Percentiles rank a stretch among this genome's conserved stretches.
phyloP scores from a whole-genome alignment of 2,888 invertebrate genomes.

The Melitaea athalia region DNA sequence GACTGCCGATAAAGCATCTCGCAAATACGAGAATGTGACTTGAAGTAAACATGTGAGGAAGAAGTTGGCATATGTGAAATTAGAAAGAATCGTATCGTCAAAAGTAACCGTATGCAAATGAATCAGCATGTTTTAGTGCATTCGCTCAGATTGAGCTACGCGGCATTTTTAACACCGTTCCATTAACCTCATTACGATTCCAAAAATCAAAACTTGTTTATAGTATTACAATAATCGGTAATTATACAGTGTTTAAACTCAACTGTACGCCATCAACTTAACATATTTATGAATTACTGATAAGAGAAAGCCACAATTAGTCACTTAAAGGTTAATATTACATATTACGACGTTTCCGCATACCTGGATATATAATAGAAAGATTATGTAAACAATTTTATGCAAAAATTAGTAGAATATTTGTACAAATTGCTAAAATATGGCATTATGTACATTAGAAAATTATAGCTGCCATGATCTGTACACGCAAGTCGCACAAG shows the following conservation, averaged over 20 bases:
- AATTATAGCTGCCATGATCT: constrained; percentile 81
- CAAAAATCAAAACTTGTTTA: constrained; percentile 40
- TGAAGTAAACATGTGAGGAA: constrained; percentile 35
- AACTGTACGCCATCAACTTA: constrained; percentile 48
- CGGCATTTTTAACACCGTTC: constrained; percentile 76
- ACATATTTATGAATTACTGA: constrained; percentile 62
- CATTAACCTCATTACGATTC: constrained; percentile 73
- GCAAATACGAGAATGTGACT: constrained; percentile 33
- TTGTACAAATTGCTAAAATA: constrained; percentile 45
- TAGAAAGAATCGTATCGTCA: constrained; percentile 43
- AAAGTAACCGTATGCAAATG: constrained; percentile 74
- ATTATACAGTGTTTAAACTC: constrained; percentile 24
- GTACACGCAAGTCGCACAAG: constrained; percentile 80
- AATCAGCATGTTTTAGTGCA: constrained; percentile 77
- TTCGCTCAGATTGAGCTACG: constrained; percentile 73
- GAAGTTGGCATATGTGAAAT: constrained; percentile 29
- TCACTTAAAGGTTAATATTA: constrained; percentile 76
- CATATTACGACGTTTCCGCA: constrained; percentile 64
- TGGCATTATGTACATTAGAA: constrained; percentile 60
- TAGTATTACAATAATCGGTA: constrained; percentile 21
- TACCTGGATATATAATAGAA: constrained; percentile 52
- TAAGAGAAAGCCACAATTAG: constrained; percentile 77
- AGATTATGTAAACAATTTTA: constrained; percentile 69
- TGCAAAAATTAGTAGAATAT: constrained; percentile 44
- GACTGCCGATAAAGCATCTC: constrained; percentile 33